Conservation (phyloP, 2,888 invertebrate genomes). For the Tetheella fluctuosa region DNA sequence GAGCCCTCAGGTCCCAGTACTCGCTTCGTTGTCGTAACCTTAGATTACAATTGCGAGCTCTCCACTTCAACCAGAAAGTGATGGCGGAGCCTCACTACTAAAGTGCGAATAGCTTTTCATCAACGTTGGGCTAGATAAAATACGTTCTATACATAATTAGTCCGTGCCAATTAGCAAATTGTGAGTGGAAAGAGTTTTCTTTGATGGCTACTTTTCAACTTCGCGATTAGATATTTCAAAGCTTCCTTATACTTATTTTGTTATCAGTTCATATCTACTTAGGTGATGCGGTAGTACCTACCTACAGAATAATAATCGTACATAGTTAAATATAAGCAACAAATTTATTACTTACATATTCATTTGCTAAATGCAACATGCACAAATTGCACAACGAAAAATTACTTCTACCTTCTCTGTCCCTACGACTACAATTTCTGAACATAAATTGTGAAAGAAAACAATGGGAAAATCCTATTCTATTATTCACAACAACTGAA, state of each 20-base stretch:
- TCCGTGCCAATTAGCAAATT: background rate
- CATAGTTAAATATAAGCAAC: too few species aligned
- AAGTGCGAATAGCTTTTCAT: constrained; percentile 45
- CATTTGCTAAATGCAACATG: background rate
- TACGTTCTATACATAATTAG: constrained; percentile 5
- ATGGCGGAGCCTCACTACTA: constrained; percentile 16
- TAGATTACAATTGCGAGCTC: constrained; percentile 41
- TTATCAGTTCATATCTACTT: background rate
- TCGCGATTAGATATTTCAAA: background rate
- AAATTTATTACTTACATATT: background rate
- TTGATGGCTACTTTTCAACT: constrained; percentile 3
- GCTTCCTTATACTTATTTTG: background rate
- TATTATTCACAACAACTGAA: background rate
- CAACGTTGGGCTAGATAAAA: constrained; percentile 46
- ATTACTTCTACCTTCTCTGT: too few species aligned
- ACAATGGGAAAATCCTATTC: background rate
- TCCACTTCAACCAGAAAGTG: constrained; percentile 16
- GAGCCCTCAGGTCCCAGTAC: constrained; percentile 39
- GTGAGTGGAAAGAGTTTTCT: background rate
- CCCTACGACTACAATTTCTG: background rate
- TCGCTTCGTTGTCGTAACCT: constrained; percentile 35
- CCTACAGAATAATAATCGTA: too few species aligned
- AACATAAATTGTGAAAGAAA: background rate
- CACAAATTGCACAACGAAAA: background rate
- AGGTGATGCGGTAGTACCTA: background rate